A percentile compares a stretch with the other conserved stretches of the same genome.
phyloP scores from a whole-genome alignment of 1,140 invertebrate species.

The Acromyrmex heyeri region DNA sequence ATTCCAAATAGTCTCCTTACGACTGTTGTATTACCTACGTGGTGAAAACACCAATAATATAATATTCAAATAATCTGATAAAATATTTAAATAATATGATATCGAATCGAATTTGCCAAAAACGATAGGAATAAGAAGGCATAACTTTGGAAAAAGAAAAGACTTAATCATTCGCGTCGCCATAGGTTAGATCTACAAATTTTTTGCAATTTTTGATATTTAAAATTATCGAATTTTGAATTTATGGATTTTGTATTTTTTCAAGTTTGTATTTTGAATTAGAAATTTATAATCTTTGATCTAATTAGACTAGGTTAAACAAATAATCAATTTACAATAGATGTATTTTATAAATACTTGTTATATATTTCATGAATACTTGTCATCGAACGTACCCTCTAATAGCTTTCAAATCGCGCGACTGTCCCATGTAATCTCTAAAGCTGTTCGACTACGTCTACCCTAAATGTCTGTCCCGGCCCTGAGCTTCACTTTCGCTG shows the following conservation, averaged over 20 bases:
- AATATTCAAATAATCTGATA: not conserved
- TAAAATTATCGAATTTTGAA: not conserved
- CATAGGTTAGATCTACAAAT: not conserved
- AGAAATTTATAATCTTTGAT: not conserved
- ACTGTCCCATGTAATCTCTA: not conserved
- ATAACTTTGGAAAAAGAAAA: not conserved
- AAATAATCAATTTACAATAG: not conserved
- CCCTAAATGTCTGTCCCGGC: constrained; percentile 14
- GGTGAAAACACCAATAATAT: not conserved
- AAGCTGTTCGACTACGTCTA: constrained; percentile 25
- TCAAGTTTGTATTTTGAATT: not conserved
- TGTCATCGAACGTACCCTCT: not conserved
- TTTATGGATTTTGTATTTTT: not conserved
- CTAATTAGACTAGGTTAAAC: not conserved
- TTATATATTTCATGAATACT: not conserved
- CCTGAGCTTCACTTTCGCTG: constrained; percentile 16
- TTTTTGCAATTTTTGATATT: not conserved
- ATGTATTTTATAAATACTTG: not conserved
- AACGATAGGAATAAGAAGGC: not conserved
- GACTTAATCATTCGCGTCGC: not conserved
- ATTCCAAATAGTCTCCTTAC: not conserved
- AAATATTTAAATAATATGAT: too few relatives aligned
- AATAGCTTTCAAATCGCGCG: not conserved
- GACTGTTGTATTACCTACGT: not conserved
- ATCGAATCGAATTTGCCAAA: not conserved